Base-by-base conservation (phyloP, 2,888 invertebrate genomes). In the Lypha dubia region DNA sequence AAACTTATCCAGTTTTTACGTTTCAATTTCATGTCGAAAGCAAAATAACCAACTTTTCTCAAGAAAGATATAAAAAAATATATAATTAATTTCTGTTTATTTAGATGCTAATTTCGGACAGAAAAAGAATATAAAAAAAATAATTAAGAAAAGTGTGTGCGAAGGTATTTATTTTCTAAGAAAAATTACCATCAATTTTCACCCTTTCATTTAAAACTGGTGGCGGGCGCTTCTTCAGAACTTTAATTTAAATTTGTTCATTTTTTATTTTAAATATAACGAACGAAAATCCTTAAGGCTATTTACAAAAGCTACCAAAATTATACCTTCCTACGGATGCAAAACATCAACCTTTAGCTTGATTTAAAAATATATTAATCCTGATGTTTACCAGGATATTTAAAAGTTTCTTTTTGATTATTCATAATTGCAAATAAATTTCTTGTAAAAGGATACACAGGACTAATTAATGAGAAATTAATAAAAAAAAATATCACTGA, bases 81-180 rank as follows among this genome's bases (percentile, higher is more conserved):
- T 67, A 41, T 35, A 51, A 35, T 70, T 70, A 46, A 6, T n/a
- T n/a, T n/a, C n/a, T 81, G 77, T 84, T 81, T 84, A 70, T 84
- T 84, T 77, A 77, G 77, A 81, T 84, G 84, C 56, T 74, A 84
- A 84, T 84, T 84, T 77, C 65, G 15, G 11, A 35, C n/a, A 56
- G 17, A 53, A 49, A 11, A 41, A 17, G 3, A 20, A 75, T 28
- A 28, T 28, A 35, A 56, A 56, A 44, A 75, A 53, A 65, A 53
- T 81, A 77, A 84, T 81, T 77, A 84, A 65, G 51, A 63, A 74
- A 73, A 53, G 60, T 68, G 41, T 63, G 22, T 22, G 77, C 32
- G 8, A 71, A 53, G 51, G 44, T 63, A 67, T 67, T 65, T 24
- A 38, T 20, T 17, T 53, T 46, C 15, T 28, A 2, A 38, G 35